Base-by-base conservation (phyloP, 1,140 invertebrate species). In the Platyura marginata region DNA sequence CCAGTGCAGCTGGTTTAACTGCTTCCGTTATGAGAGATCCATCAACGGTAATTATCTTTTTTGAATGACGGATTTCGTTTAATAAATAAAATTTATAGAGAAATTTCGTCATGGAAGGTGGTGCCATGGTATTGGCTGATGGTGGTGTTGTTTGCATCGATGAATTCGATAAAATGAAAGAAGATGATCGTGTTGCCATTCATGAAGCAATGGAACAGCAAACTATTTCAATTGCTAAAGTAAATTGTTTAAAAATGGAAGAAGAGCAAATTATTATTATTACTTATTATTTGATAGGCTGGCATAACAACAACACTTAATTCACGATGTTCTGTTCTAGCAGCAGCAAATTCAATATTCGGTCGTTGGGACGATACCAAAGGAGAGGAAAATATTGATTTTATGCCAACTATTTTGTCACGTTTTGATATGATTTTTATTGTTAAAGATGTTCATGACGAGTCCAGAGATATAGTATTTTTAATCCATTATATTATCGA, bases 161-260 rank as follows among this genome's bases (percentile, higher is more conserved):
- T 62, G 96, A 99, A 62, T 99, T 99, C 66, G 96, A 99, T 65
- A 99, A 99, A 68, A 99, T 99, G 96, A 75, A 90, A 47, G 95
- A 99, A 66, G 94, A 98, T 61, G 96, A 99, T 62, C 70, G 95
- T 49, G 95, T 98, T 2, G 95, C 95, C 16, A 99, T 99, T 60
- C 96, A 99, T 57, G 96, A 99, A 68, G 96, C 95, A 23, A 99
- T 99, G 96, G 96, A 99, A 63, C 96, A 99, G 56, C 96, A 99
- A 64, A 99, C 96, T 1, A 99, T 99, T 51, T 98, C 94, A 3
- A 98, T 99, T 57, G 96, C 96, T 2, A 99, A 99, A 71, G n/a
- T n/a, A n/a, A n/a, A n/a, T n/a, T n/a, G n/a, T n/a, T n/a, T n/a
- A n/a, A n/a, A n/a, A n/a, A n/a, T n/a, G n/a, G 84, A 80, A 60